Evolutionary conservation across 2,113 vertebrate species (phyloP).

Genomic region (Mobula hypostoma): DNA sequence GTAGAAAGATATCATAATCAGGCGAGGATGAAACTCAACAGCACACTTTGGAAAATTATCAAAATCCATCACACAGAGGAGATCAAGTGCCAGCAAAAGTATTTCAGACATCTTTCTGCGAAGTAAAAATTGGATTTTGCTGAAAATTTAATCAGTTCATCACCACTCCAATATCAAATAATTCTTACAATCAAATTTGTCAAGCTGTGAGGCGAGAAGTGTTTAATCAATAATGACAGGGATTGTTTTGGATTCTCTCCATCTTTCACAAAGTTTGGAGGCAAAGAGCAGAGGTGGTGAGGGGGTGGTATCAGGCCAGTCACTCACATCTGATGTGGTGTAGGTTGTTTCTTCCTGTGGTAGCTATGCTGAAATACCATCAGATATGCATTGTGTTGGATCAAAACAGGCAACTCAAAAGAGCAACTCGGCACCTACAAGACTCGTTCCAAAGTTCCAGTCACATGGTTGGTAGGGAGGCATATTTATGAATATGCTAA

Average conservation of each 20-base stretch:
- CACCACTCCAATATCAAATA: conserved; percentile 30
- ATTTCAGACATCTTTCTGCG: conserved; percentile 7
- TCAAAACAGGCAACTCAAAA: neutral
- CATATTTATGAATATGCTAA: neutral
- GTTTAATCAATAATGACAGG: conserved; percentile 13
- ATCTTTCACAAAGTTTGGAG: neutral
- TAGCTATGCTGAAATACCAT: neutral
- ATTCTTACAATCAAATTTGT: conserved; percentile 29
- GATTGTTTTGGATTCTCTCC: neutral
- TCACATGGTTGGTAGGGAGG: neutral
- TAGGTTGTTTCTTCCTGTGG: neutral
- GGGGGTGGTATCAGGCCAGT: neutral
- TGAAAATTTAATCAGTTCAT: conserved; percentile 33
- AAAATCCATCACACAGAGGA: conserved; percentile 25
- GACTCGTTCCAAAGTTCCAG: neutral
- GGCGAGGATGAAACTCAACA: neutral
- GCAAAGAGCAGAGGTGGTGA: neutral
- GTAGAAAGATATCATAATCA: conserved; percentile 28
- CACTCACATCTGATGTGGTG: neutral
- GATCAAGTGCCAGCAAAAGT: conserved; percentile 17
- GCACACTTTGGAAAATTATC: conserved; percentile 14
- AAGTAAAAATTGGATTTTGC: conserved; percentile 29
- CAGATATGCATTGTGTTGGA: neutral
- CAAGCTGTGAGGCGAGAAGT: neutral
- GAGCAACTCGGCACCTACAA: neutral